Base-by-base conservation (phyloP, 2,113 vertebrate genomes). In the Corythaeola cristata region DNA sequence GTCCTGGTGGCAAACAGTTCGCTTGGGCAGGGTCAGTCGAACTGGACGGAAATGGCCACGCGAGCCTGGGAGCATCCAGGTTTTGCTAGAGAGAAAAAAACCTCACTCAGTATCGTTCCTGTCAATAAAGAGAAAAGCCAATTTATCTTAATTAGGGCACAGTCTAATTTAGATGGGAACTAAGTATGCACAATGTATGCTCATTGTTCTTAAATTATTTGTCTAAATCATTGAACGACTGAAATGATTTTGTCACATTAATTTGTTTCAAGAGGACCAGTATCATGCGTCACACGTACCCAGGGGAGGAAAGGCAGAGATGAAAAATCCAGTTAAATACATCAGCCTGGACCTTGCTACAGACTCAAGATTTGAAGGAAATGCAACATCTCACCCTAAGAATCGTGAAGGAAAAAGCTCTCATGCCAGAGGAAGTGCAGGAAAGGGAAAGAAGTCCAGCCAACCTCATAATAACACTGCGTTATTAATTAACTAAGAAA, bases 231-330 rank as follows among this genome's bases (percentile, higher is more conserved):
- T 14, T 74, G 53, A 60, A 8, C 7, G 33, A 72, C 23, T 84
- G 81, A 89, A 77, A 77, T 44, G 8, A 72, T 71, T 67, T 84
- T 66, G 92, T 83, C 87, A 86, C 9, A 3, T 44, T 58, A 86
- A 69, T 78, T 92, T 78, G 32, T 94, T 94, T 93, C 73, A 72
- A 63, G 68, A 92, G 53, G n/a, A 52, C 30, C 16, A 27, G 49
- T 39, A 45, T 60, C 79, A 68, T 89, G 90, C 37, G 33, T 92
- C 96, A 95, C 59, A 39, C 5, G 2, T 39, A 73, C 90, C 73
- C 90, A 23, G 52, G 82, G 67, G 93, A 96, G 93, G 95, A 96
- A 95, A 93, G 63, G 88, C 85, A 89, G n/a, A 71, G 53, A 76
- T 64, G 84, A 49, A 77, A 80, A 93, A 84, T 47, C 15, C 80